Conservation (phyloP, 2,113 vertebrate species). For the Damaliscus lunatus region DNA sequence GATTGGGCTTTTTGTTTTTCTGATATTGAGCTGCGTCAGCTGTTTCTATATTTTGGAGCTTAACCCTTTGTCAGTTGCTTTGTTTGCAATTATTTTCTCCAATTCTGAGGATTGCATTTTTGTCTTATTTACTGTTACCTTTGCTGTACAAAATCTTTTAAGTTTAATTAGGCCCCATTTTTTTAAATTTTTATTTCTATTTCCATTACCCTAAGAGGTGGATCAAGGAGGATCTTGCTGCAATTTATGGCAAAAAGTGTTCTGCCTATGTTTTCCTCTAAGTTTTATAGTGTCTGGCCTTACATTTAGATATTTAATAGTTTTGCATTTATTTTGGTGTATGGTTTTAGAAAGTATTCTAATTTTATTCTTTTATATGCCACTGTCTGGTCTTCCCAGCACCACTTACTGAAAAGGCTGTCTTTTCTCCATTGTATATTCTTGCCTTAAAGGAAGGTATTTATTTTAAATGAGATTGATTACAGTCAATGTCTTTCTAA, state of each 20-base stretch:
- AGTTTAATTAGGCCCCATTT: background rate
- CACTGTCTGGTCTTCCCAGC: background rate
- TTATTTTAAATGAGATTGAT: slow-evolving; percentile 16
- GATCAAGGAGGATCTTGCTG: background rate
- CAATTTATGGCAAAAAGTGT: background rate
- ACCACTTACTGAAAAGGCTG: background rate
- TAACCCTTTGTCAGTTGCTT: background rate
- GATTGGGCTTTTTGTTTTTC: background rate
- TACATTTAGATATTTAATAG: background rate
- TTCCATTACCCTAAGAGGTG: background rate
- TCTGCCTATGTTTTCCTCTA: background rate
- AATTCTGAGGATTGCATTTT: background rate
- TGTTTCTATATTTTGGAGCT: background rate
- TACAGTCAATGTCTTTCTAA: background rate
- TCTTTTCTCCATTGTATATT: background rate
- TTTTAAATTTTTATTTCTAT: background rate
- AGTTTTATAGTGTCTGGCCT: background rate
- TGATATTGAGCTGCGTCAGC: background rate
- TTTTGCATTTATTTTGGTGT: background rate
- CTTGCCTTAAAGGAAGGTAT: background rate
- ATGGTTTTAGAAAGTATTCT: background rate
- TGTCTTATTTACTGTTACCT: background rate
- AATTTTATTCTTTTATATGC: background rate
- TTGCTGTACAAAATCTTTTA: background rate
- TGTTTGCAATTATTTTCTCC: background rate